Percentiles rank a stretch among this genome's conserved stretches.
These are phyloP conservation scores for Andrena marginata DNA, from an alignment of 2,888 invertebrate species.

Conservation along the genomic window DNA sequence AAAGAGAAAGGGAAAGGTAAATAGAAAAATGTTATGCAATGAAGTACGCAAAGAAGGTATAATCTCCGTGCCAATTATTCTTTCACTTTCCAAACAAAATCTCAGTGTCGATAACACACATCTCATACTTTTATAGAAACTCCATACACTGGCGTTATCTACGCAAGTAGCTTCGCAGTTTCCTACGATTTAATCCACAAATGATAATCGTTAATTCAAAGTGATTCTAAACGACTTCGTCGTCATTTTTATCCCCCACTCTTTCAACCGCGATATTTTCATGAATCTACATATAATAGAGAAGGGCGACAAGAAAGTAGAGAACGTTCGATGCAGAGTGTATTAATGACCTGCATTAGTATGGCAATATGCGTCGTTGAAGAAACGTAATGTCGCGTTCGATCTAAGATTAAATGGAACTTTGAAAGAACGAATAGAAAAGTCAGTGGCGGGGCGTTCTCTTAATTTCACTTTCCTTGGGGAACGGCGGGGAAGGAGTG, in stretches of 20 bases:
- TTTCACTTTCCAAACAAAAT: neutral
- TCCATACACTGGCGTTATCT: no score
- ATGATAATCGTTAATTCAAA: no score
- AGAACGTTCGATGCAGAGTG: no score
- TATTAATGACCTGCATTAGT: neutral
- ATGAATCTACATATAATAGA: neutral
- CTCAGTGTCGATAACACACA: neutral
- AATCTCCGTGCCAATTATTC: neutral
- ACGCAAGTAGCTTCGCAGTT: neutral
- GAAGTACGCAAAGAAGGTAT: no score
- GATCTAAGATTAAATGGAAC: no score
- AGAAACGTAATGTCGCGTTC: neutral
- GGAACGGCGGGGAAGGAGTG: neutral
- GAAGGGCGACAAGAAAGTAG: neutral
- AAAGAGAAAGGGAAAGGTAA: neutral
- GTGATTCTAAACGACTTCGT: no score
- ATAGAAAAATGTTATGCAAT: neutral
- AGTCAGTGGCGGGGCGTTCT: neutral
- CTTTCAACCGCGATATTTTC: neutral
- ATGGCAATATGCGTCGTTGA: neutral
- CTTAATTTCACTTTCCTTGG: neutral
- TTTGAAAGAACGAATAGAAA: neutral
- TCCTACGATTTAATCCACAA: neutral
- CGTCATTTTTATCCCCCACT: no score
- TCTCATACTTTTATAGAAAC: no score